These are phyloP conservation scores for Epiblema foenella DNA, from an alignment of 2,888 invertebrate species.

Conservation along the genomic window DNA sequence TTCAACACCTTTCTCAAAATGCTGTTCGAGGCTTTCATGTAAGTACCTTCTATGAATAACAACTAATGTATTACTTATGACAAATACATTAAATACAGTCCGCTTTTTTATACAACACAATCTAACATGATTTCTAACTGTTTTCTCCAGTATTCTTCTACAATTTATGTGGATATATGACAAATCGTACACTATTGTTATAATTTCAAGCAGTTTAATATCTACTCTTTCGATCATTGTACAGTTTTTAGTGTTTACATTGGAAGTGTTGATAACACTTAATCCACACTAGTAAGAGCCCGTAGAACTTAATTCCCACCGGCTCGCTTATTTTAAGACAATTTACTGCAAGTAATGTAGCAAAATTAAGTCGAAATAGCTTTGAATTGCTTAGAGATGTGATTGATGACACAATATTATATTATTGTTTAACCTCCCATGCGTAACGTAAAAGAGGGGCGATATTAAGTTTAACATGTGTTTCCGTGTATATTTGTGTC, in stretches of 20 bases:
- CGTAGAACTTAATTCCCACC: not conserved
- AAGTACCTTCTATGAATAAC: slow-evolving; percentile 8
- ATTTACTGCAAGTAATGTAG: not conserved
- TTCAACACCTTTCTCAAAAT: not conserved
- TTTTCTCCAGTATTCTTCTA: not conserved
- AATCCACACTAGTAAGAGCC: not conserved
- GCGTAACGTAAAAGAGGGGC: too few relatives aligned
- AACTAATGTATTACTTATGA: not conserved
- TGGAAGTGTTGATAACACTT: not conserved
- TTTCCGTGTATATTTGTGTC: too few relatives aligned
- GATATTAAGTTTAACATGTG: too few relatives aligned
- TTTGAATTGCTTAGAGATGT: not conserved
- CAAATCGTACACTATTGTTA: not conserved
- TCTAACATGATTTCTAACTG: slow-evolving; percentile 6
- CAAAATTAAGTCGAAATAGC: not conserved
- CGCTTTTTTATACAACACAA: slow-evolving; percentile 4
- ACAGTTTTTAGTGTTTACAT: not conserved
- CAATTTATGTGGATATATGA: not conserved
- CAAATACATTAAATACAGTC: slow-evolving; percentile 7
- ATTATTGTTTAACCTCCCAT: not conserved
- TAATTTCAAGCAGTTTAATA: not conserved
- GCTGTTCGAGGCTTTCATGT: slow-evolving; percentile 37
- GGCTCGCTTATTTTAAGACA: not conserved
- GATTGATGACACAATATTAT: not conserved
- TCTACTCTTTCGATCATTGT: not conserved